A percentile compares a stretch with the other conserved stretches of the same genome.
Evolutionary conservation across 2,113 vertebrate species (phyloP).

Genomic region (Rhadina sibilatrix): DNA sequence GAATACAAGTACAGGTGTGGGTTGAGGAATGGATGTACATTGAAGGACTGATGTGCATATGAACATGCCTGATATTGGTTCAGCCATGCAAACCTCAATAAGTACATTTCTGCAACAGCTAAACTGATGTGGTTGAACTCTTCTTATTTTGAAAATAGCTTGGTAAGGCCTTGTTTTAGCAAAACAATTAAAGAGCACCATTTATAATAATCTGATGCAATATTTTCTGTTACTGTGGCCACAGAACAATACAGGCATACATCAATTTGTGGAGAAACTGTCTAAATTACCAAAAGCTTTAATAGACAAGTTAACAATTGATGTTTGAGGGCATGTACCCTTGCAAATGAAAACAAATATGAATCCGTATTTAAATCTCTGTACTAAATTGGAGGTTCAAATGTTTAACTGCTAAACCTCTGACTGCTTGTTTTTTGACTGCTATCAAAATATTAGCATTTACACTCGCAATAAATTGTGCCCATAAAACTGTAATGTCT

Average conservation of each 20-base stretch:
- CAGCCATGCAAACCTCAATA: neutral
- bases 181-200: neutral
- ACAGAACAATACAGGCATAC: neutral
- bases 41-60: neutral
- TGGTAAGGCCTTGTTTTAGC: neutral
- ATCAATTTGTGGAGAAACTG: neutral
- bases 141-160: neutral
- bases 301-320: conserved; percentile 32
- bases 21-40: neutral
- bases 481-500: neutral
- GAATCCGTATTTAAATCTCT: neutral
- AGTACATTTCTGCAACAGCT: neutral
- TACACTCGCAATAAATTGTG: neutral
- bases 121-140: neutral
- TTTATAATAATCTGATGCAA: conserved; percentile 13
- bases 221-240: neutral
- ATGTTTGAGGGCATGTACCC: neutral
- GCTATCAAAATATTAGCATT: neutral
- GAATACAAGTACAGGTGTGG: neutral
- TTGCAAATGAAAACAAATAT: neutral
- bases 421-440: neutral
- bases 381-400: conserved; percentile 18
- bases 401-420: neutral
- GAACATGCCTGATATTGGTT: neutral
- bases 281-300: conserved; percentile 20